phyloP scores from a whole-genome alignment of 2,888 invertebrate species.

The Mythimna ferrago region DNA sequence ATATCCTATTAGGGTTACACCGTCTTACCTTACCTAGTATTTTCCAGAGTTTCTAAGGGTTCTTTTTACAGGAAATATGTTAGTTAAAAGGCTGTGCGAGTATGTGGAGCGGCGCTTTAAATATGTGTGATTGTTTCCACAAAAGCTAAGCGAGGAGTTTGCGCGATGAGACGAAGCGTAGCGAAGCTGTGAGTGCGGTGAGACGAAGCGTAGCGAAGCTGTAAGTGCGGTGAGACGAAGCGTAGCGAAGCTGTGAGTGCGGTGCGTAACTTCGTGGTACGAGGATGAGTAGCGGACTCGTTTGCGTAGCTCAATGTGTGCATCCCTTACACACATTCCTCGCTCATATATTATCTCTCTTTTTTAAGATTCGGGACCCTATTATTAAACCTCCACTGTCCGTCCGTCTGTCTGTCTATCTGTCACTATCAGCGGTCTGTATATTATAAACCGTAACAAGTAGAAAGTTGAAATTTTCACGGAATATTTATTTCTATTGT shows the following conservation, averaged over 20 bases:
- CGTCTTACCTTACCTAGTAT: constrained; percentile 12
- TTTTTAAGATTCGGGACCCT: no score
- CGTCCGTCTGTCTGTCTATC: no score
- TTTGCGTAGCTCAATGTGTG: not conserved
- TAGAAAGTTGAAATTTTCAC: no score
- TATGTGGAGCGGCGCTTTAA: not conserved
- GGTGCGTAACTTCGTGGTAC: no score
- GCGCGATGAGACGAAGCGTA: not conserved
- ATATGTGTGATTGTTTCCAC: not conserved
- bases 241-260: not conserved
- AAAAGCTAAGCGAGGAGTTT: not conserved
- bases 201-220: not conserved
- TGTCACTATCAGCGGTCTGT: no score
- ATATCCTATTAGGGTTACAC: constrained; percentile 45
- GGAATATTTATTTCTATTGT: no score
- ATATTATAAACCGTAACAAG: no score
- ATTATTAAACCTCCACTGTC: no score
- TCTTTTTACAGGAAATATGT: not conserved
- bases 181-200: no score
- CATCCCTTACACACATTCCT: not conserved
- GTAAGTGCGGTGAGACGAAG: not conserved
- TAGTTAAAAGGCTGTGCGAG: not conserved
- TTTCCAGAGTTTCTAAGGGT: constrained; percentile 7
- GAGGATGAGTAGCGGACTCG: no score
- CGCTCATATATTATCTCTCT: not conserved